Evolutionary conservation across 1,140 invertebrate genomes (phyloP).

Genomic region (Teleogryllus occipitalis): DNA sequence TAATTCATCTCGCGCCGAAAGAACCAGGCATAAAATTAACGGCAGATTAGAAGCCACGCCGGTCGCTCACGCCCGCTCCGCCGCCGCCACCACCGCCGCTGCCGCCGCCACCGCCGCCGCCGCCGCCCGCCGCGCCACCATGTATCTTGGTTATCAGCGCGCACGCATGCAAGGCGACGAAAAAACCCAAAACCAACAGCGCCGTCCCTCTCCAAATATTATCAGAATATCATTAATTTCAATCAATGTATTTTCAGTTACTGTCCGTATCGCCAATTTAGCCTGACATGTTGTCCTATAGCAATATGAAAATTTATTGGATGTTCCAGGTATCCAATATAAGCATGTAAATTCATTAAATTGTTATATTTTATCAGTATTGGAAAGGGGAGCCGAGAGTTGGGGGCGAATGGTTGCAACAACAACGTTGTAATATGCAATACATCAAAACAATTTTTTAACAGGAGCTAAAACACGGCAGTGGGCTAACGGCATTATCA

Average conservation of each 20-base stretch:
- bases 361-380: not conserved
- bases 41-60: not conserved
- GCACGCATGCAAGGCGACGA: not conserved
- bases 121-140: not conserved
- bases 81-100: no score
- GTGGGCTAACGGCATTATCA: not conserved
- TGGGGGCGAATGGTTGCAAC: not conserved
- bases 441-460: slow-evolving; percentile 3
- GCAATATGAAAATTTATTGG: slow-evolving; percentile 5
- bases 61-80: not conserved
- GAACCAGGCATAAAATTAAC: slow-evolving; percentile 1
- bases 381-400: not conserved
- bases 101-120: no score
- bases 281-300: slow-evolving; percentile 3
- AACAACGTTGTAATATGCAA: slow-evolving; percentile 5
- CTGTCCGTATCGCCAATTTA: slow-evolving; percentile 1
- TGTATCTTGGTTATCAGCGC: not conserved
- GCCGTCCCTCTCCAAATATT: not conserved
- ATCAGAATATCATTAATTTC: slow-evolving; percentile 6
- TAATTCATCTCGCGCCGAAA: not conserved
- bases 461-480: not conserved
- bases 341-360: slow-evolving; percentile 2
- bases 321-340: slow-evolving; percentile 4
- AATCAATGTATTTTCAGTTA: slow-evolving; percentile 6
- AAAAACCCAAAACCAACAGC: not conserved